phyloP scores from a whole-genome alignment of 2,888 invertebrate species.

The Lithosia quadra region DNA sequence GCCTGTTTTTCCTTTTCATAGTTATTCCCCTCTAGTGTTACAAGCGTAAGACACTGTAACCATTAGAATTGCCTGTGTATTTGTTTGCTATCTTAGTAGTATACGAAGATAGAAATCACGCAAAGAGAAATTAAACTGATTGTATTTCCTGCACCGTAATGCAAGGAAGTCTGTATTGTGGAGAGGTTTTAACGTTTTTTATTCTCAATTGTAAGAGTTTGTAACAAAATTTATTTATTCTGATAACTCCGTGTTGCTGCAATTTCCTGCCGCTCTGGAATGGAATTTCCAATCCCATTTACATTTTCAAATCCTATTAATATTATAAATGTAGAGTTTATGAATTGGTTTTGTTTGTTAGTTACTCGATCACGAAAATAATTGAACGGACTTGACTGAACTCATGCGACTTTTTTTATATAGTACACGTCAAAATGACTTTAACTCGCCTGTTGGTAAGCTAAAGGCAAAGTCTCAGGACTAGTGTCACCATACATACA shows the following conservation, averaged over 20 bases:
- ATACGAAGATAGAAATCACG: background rate
- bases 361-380: background rate
- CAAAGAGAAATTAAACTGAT: background rate
- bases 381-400: background rate
- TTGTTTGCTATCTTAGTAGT: background rate
- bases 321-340: conserved; percentile 4
- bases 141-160: background rate
- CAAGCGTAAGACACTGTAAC: too few relatives aligned
- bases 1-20: too few relatives aligned
- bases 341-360: background rate
- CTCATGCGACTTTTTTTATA: too few relatives aligned
- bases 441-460: too few relatives aligned
- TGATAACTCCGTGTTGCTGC: background rate
- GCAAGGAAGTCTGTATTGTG: background rate
- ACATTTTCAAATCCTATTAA: conserved; percentile 4
- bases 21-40: too few relatives aligned
- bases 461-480: too few relatives aligned
- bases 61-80: background rate
- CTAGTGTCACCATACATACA: too few relatives aligned
- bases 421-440: too few relatives aligned
- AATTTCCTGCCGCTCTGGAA: background rate
- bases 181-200: background rate
- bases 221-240: background rate
- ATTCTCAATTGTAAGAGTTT: conserved; percentile 3
- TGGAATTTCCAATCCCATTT: background rate